These are phyloP conservation scores for Labia minor DNA, from an alignment of 2,888 invertebrate species.

Conservation along the genomic window DNA sequence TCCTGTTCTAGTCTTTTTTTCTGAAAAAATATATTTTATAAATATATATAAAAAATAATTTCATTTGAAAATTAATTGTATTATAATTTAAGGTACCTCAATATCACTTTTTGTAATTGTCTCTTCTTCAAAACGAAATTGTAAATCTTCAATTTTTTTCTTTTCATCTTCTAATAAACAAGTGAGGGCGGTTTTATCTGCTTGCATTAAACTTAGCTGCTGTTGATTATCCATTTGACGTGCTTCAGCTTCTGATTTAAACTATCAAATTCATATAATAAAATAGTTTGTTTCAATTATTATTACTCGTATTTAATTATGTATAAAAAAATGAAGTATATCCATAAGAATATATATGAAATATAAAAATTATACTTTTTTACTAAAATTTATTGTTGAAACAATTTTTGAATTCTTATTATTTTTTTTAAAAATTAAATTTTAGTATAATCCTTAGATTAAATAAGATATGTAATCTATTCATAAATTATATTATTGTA, in stretches of 20 bases:
- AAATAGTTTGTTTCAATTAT: no score
- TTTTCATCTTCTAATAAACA: slow-evolving; percentile 64
- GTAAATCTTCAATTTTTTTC: slow-evolving; percentile 76
- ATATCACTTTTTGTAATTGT: slow-evolving; percentile 78
- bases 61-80: slow-evolving; percentile 17
- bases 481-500: no score
- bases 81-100: slow-evolving; percentile 51
- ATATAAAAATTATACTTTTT: no score
- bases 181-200: slow-evolving; percentile 45
- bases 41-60: background rate
- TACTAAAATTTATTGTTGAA: no score
- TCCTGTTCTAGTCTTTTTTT: slow-evolving; percentile 39
- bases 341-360: no score
- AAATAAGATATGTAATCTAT: no score
- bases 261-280: background rate
- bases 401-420: no score
- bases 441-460: no score
- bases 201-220: slow-evolving; percentile 41
- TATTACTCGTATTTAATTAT: no score
- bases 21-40: slow-evolving; percentile 35
- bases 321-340: no score
- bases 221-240: slow-evolving; percentile 40
- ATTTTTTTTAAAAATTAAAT: no score
- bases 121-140: slow-evolving; percentile 85
- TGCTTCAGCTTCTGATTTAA: slow-evolving; percentile 39